Base-by-base conservation (phyloP, 2,113 vertebrate species). In the Panurus biarmicus region DNA sequence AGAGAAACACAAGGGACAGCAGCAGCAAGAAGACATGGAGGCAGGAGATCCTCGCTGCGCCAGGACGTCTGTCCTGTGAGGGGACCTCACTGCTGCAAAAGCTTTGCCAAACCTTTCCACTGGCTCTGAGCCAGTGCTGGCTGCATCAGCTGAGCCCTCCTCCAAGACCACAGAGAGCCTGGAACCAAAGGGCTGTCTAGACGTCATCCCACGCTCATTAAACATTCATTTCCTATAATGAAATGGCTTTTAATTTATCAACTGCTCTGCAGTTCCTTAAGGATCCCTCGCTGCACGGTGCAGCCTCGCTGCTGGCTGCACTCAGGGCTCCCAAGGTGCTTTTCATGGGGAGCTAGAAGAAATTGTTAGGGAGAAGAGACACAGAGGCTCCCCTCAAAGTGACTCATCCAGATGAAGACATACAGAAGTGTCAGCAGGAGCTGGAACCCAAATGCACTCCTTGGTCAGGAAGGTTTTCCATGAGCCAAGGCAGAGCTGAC, bases 201-300 rank as follows among this genome's bases (percentile, higher is more conserved):
- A 94, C 67, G 48, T 96, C 95, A 94, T 95, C 92, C 90, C 92
- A 94, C 2, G 0, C 83, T 96, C 96, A 96, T 96, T 96, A 96
- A 95, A 96, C 92, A 96, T 96, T 96, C 72, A 96, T 95, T 86
- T 88, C 67, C 92, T 74, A 84, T 93, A 96, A 96, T 96, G 90
- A 96, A 96, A 94, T 84, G 57, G 92, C 96, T 96, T 95, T 96
- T 94, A 70, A 96, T 95, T 94, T 92, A 92, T 90, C 71, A 88
- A 86, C 83, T 2, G 2, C 88, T 90, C 72, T 2, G 1, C 79
- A 42, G 60, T 47, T 77, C 79, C 88, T 88, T 42, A 20, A 62
- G 83, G 79, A 57, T 54, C 64, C 42, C 0, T 6, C 0, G 0
- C 70, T 40, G 57, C 19, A 1, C 1, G 1, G 54, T 2, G 2